phyloP scores from a whole-genome alignment of 2,113 vertebrate genomes.

The Xenus cinereus region DNA sequence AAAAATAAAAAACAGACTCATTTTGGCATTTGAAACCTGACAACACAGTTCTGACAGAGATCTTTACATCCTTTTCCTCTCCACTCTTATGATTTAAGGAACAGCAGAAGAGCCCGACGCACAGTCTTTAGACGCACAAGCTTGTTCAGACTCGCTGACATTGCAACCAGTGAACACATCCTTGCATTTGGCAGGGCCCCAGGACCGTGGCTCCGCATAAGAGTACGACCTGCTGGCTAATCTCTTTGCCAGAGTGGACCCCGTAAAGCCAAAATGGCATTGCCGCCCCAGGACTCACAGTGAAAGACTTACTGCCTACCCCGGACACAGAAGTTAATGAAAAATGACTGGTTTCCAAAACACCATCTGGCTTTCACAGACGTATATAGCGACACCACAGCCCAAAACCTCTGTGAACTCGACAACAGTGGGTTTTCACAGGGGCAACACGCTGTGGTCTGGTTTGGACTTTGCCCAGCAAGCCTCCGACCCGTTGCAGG shows the following conservation, averaged over 20 bases:
- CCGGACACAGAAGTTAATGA: neutral
- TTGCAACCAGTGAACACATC: neutral
- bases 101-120: neutral
- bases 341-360: neutral
- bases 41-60: neutral
- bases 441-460: neutral
- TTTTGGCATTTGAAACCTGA: neutral
- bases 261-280: neutral
- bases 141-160: neutral
- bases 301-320: neutral
- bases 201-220: neutral
- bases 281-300: fast-evolving
- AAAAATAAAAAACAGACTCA: neutral
- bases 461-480: neutral
- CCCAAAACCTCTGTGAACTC: neutral
- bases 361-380: conserved; percentile 2
- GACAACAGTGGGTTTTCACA: neutral
- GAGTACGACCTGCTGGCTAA: neutral
- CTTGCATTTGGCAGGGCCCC: neutral
- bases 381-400: neutral
- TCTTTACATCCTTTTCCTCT: neutral
- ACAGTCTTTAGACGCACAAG: neutral
- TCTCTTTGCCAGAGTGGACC: neutral
- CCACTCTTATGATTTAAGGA: neutral
- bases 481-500: neutral